Evolutionary conservation across 1,140 invertebrate species (phyloP), one percentile per base, ranked within the genome.

Genomic region (Scaptomyza hsui): DNA sequence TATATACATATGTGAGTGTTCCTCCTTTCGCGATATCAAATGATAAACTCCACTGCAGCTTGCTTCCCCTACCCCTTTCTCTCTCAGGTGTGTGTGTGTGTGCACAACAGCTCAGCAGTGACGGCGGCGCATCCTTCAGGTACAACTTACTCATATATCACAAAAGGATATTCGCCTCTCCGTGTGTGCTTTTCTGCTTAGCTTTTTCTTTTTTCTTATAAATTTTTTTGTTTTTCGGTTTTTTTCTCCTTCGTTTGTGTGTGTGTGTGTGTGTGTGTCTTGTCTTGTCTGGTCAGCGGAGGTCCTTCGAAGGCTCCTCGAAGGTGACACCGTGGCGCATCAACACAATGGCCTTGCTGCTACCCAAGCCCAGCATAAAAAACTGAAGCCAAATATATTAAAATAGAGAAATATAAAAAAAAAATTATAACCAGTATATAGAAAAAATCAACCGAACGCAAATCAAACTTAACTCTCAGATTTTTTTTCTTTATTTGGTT

Each of bases 91-190:
- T n/a, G n/a, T 37, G 51, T 72, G 47, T 90, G 89, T 90, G 81
- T 90, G 79, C 83, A 82, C 72, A 90, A 90, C 71, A 82, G 89
- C 89, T 90, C 85, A 90, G 78, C 83, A 90, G 78, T 45, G 48
- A 63, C 52, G 26, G 62, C 61, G 48, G 57, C 82, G 77, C 74
- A 72, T 81, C 75, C 70, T 89, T 86, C 83, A 89, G 89, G 83
- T 90, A 90, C 83, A 86, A 90, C 83, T 89, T 89, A 90, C 89
- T 90, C 89, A 89, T 89, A 90, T 89, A 90, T 90, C 89, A 90
- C 88, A 90, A 89, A 90, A 90, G 88, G 82, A 90, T 90, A 90
- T 79, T 37, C 32, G 10, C n/a, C 70, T 37, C 32, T 37, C n/a
- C 63, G 60, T 76, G 79, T 85, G 78, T 90, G 76, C 83, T 85